Conservation (phyloP, 2,113 vertebrate genomes). For the Passer domesticus region DNA sequence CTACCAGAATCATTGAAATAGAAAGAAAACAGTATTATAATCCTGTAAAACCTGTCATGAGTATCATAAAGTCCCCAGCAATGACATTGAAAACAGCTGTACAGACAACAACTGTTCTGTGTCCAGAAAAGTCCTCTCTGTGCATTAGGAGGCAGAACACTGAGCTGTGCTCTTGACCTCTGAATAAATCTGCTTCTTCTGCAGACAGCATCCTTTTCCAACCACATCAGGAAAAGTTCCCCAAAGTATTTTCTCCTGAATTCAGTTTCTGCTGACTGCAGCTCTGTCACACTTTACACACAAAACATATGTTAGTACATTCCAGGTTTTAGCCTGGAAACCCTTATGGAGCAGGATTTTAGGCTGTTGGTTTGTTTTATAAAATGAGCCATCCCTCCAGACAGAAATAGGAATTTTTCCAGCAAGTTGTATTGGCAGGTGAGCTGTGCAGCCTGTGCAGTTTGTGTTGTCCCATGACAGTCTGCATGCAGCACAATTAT, state of each 20-base stretch:
- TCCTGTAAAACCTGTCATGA: neutral
- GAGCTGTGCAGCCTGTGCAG: neutral
- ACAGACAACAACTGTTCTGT: neutral
- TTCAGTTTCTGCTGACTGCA: conserved; percentile 46
- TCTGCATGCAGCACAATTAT: neutral
- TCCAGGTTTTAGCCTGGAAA: neutral
- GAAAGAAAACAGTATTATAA: neutral
- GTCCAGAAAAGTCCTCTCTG: neutral
- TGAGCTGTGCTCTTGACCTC: neutral
- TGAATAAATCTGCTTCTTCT: conserved; percentile 18
- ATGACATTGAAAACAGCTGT: neutral
- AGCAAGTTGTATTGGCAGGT: neutral
- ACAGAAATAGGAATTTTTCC: neutral
- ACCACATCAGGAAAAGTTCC: conserved; percentile 54
- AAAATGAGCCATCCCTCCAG: neutral
- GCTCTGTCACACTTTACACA: conserved; percentile 37
- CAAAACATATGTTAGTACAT: conserved; percentile 59
- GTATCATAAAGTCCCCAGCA: neutral
- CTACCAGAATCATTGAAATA: neutral
- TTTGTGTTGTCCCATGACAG: neutral
- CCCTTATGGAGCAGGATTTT: neutral
- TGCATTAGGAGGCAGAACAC: neutral
- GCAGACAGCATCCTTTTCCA: conserved; percentile 12
- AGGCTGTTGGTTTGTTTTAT: neutral
- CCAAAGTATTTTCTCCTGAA: conserved; percentile 53